Base-by-base conservation (phyloP, 2,888 invertebrate genomes). In the Tinea trinotella region DNA sequence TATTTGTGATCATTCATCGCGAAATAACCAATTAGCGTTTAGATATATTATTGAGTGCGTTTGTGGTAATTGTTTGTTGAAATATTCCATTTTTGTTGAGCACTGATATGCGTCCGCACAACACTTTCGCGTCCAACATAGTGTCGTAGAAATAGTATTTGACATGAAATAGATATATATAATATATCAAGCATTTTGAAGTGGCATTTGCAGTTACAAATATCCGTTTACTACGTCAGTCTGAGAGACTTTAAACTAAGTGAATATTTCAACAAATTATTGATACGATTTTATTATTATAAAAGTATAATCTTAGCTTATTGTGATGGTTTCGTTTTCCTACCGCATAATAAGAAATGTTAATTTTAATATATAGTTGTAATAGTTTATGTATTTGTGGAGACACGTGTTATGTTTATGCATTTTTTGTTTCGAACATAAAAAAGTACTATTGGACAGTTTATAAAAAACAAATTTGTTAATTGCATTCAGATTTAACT, bases 1-100 rank as follows among this genome's bases (percentile, higher is more conserved):
- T 77, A 80, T 82, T n/a, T 83, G 80, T 78, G 81, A 79, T 65
- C 84, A 84, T 85, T 85, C 85, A 84, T 84, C 84, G 84, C 85
- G 85, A 84, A 85, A 85, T 85, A 85, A 66, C 64, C 60, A 64
- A 65, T 74, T 79, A 78, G 80, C 22, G 63, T 60, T 71, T 77
- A 79, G 74, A 72, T 60, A 74, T 63, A 74, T 72, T 76, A 77
- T 75, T 80, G 66, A 76, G 76, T 76, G 71, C 73, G 73, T 78
- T 74, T 73, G 70, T 68, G 65, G 68, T 57, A 19, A 24, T 59
- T 18, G 9, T 59, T 62, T 67, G 74, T 58, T 68, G 74, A 64
- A 70, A 64, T 72, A 67, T 70, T 62, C 68, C 67, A 74, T 60
- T 60, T 60, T 58, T 66, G 68, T 17, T 24, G 36, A 20, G 13